Evolutionary conservation across 2,888 invertebrate genomes (phyloP).

Genomic region (Fragum whitleyi): DNA sequence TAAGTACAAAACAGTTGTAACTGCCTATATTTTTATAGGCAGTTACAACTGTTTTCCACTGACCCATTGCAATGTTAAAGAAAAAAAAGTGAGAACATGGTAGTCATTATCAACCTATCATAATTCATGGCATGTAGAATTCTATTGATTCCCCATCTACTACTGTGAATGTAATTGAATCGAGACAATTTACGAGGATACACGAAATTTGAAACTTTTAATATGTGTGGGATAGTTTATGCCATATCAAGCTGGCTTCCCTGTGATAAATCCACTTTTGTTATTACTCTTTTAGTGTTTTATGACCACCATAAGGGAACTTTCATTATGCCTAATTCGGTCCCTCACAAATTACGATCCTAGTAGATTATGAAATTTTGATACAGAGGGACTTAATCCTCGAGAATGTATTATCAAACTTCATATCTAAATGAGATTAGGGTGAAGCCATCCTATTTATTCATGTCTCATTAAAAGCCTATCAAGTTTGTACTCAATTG

Average conservation of each 20-base stretch:
- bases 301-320: background rate
- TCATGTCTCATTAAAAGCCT: too few species aligned
- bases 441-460: too few species aligned
- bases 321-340: background rate
- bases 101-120: slow-evolving; percentile 3
- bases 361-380: background rate
- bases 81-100: background rate
- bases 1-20: too few species aligned
- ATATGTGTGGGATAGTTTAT: slow-evolving; percentile 28
- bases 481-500: too few species aligned
- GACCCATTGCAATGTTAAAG: too few species aligned
- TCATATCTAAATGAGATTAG: too few species aligned
- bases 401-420: too few species aligned
- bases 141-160: slow-evolving; percentile 12
- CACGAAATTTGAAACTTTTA: slow-evolving; percentile 22
- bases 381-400: too few species aligned
- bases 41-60: too few species aligned
- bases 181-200: slow-evolving; percentile 19
- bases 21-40: too few species aligned
- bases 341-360: background rate
- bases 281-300: slow-evolving; percentile 14
- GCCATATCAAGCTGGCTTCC: slow-evolving; percentile 19
- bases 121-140: slow-evolving; percentile 20
- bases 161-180: slow-evolving; percentile 17
- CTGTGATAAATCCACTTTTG: slow-evolving; percentile 10